These are phyloP conservation scores for Neodiprion fabricii DNA, from an alignment of 1,140 invertebrate genomes.

Conservation along the genomic window DNA sequence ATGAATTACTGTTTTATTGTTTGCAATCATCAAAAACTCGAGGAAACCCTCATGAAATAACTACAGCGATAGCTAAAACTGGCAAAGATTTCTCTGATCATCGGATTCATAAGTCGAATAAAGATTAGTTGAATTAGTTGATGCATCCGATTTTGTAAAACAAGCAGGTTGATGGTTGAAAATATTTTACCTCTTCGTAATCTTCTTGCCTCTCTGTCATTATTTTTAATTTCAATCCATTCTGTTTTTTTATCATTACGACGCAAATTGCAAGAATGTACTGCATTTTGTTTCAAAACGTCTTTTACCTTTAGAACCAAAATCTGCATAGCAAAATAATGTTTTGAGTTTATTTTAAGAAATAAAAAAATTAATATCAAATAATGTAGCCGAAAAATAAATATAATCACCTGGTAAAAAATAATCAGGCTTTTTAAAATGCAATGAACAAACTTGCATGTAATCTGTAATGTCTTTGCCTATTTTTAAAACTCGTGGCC, in stretches of 20 bases:
- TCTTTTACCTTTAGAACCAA: neutral
- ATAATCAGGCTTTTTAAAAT: conserved; percentile 7
- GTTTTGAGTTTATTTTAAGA: neutral
- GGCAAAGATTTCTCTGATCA: no score
- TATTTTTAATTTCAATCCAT: neutral
- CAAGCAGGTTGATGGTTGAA: no score
- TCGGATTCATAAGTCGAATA: no score
- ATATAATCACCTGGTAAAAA: neutral
- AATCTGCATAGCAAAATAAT: neutral
- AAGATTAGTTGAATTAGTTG: no score
- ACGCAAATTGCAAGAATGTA: conserved; percentile 10
- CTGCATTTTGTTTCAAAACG: neutral
- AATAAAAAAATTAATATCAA: no score
- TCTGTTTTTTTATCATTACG: conserved; percentile 5
- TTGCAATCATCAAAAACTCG: no score
- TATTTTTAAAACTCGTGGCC: neutral
- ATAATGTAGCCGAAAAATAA: no score
- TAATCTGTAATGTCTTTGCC: neutral
- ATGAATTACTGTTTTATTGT: no score
- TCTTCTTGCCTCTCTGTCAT: no score
- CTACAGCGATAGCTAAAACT: no score
- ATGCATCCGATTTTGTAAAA: no score
- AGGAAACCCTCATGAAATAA: no score
- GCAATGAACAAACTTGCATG: conserved; percentile 8
- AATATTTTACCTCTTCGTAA: neutral